phyloP scores from a whole-genome alignment of 2,113 vertebrate species.

The Ascaphus truei region DNA sequence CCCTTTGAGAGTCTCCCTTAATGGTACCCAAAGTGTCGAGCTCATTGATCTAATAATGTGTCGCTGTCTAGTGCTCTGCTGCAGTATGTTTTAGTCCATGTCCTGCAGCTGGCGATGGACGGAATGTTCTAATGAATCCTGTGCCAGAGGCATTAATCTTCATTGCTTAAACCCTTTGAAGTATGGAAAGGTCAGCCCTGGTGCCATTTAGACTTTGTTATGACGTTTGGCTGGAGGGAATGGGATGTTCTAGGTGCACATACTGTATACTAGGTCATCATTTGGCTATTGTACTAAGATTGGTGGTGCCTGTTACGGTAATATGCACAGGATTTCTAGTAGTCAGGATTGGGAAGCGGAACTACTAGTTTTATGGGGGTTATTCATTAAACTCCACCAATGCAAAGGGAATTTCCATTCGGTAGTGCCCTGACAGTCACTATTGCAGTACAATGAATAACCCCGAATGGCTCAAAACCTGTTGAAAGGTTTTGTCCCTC shows the following conservation, averaged over 20 bases:
- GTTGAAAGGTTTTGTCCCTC: no score
- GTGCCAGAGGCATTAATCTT: slow-evolving; percentile 18
- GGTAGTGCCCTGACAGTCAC: no score
- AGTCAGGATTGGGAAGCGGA: no score
- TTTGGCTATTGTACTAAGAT: slow-evolving; percentile 2
- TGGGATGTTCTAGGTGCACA: slow-evolving; percentile 15
- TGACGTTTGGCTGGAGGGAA: slow-evolving; percentile 4
- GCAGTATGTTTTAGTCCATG: background rate
- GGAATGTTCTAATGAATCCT: slow-evolving; percentile 17
- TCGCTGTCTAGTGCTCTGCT: background rate
- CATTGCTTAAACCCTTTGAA: slow-evolving; percentile 28
- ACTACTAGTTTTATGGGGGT: no score
- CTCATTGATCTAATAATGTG: background rate
- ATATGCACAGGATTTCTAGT: background rate
- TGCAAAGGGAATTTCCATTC: no score
- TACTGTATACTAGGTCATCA: background rate
- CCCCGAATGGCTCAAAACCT: no score
- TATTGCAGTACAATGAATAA: no score
- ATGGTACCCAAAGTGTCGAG: background rate
- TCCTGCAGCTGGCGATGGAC: background rate
- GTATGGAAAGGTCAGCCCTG: slow-evolving; percentile 29
- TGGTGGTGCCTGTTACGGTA: background rate
- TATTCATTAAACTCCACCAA: no score
- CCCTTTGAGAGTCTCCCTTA: background rate
- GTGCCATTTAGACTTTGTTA: slow-evolving; percentile 28